These are phyloP conservation scores for Aricia agestis DNA, from an alignment of 1,140 invertebrate species.

Conservation along the genomic window DNA sequence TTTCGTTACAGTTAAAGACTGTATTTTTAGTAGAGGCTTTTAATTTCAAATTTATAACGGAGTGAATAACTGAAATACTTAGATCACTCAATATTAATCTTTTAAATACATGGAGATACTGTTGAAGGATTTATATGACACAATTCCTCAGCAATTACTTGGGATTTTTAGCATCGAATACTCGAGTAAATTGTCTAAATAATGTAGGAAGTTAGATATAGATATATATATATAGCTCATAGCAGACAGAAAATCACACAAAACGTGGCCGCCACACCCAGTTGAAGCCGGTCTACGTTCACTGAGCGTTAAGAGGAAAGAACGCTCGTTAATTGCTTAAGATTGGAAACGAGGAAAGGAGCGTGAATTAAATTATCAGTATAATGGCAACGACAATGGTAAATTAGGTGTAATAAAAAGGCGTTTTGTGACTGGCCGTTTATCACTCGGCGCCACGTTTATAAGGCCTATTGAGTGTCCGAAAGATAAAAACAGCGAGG, in stretches of 20 bases:
- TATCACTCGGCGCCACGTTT: not conserved
- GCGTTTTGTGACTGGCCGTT: not conserved
- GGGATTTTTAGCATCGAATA: too few species aligned
- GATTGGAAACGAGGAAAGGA: not conserved
- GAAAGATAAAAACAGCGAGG: slow-evolving; percentile 54
- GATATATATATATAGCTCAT: not conserved
- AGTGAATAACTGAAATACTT: too few species aligned
- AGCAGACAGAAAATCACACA: too few species aligned
- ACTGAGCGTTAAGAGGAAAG: not conserved
- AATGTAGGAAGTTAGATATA: not conserved
- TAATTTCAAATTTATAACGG: not conserved
- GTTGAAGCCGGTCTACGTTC: not conserved
- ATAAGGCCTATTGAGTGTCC: slow-evolving; percentile 22
- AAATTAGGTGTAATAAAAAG: not conserved
- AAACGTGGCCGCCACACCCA: not conserved
- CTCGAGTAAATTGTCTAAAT: too few species aligned
- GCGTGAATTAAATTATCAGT: not conserved
- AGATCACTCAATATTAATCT: too few species aligned
- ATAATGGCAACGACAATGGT: not conserved
- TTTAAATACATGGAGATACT: too few species aligned
- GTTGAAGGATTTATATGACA: too few species aligned
- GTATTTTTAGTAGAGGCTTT: not conserved
- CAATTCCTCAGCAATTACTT: too few species aligned
- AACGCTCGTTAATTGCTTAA: not conserved
- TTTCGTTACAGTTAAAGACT: not conserved